Percentiles rank a stretch among this genome's conserved stretches.
phyloP scores from a whole-genome alignment of 1,140 invertebrate species.

The Hypothenemus hampei region DNA sequence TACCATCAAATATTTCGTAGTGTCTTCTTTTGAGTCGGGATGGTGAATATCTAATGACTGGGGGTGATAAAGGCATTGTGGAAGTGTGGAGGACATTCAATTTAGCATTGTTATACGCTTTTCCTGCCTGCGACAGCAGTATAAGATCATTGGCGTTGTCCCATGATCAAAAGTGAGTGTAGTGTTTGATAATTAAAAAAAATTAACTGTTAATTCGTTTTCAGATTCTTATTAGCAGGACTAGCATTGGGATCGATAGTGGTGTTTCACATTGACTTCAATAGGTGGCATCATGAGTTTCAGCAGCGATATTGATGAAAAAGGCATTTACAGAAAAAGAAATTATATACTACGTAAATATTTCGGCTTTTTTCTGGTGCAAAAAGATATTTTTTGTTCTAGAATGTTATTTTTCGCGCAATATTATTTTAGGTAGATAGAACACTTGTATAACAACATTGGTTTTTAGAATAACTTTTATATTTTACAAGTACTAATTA shows the following conservation, averaged over 20 bases:
- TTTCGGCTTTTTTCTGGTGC: too few species aligned
- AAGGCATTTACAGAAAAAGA: conserved; percentile 16
- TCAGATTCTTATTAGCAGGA: conserved; percentile 92
- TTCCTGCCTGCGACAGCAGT: conserved; percentile 91
- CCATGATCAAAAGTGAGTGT: conserved; percentile 92
- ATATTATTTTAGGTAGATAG: not conserved
- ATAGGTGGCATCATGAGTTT: conserved; percentile 98
- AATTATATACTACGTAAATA: too few species aligned
- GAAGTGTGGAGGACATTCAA: conserved; percentile 98
- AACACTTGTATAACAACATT: not conserved
- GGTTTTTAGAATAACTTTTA: not conserved
- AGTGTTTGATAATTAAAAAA: not conserved
- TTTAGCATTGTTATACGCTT: conserved; percentile 92
- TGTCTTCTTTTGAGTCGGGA: conserved; percentile 92
- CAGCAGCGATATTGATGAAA: conserved; percentile 77
- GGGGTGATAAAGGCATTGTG: conserved; percentile 93
- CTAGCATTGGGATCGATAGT: conserved; percentile 95
- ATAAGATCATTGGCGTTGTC: conserved; percentile 89
- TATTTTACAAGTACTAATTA: not conserved
- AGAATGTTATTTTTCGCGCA: conserved; percentile 13
- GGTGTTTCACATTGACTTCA: conserved; percentile 99
- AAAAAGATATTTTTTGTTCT: not conserved
- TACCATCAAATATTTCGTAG: conserved; percentile 51
- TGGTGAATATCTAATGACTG: conserved; percentile 96
- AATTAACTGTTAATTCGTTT: conserved; percentile 36